These are phyloP conservation scores for Branchellion lobata DNA, from an alignment of 2,888 invertebrate genomes.

Conservation along the genomic window DNA sequence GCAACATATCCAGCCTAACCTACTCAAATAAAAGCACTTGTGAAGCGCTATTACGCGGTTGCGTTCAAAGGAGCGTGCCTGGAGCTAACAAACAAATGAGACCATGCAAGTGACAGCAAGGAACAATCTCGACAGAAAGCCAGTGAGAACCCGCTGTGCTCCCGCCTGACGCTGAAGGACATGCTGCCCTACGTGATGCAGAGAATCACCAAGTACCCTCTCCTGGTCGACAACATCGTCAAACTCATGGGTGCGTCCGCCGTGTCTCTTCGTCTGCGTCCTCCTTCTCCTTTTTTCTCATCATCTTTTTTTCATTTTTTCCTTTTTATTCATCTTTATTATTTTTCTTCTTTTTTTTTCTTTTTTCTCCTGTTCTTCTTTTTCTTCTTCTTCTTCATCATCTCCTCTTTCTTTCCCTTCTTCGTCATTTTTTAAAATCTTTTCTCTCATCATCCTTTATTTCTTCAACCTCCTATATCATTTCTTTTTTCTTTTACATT, in stretches of 20 bases:
- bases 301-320: too few relatives aligned
- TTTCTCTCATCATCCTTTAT: not conserved
- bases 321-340: too few relatives aligned
- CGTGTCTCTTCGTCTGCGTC: too few relatives aligned
- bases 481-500: too few relatives aligned
- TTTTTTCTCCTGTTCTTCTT: not conserved
- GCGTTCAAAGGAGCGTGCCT: too few relatives aligned
- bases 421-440: not conserved
- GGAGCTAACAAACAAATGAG: too few relatives aligned
- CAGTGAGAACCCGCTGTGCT: slow-evolving; percentile 71
- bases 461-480: too few relatives aligned
- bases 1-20: not conserved
- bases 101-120: too few relatives aligned
- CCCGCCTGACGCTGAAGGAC: slow-evolving; percentile 79
- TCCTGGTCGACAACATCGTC: slow-evolving; percentile 77
- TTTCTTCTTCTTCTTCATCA: not conserved
- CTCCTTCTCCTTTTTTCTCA: too few relatives aligned
- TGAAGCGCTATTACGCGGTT: too few relatives aligned
- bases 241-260: slow-evolving; percentile 61
- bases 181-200: slow-evolving; percentile 83
- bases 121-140: not conserved
- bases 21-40: too few relatives aligned
- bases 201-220: slow-evolving; percentile 82
- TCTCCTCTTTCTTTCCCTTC: not conserved
- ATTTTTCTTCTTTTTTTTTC: not conserved